Evolutionary conservation across 2,888 invertebrate genomes (phyloP).

Genomic region (Drosophila mimica): DNA sequence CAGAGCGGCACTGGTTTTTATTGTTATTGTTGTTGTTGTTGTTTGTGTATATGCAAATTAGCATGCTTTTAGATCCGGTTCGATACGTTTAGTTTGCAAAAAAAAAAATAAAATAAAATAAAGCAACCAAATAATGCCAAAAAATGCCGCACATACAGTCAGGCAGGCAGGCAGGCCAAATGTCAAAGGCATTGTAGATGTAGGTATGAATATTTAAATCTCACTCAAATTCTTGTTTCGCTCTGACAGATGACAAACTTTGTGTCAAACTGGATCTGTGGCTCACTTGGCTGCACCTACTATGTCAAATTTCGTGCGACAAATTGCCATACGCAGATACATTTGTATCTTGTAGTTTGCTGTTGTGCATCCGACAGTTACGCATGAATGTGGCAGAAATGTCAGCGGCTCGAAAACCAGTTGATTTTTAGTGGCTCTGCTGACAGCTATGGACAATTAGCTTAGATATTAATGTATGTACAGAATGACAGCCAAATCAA

Average conservation of each 20-base stretch:
- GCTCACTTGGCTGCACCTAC: constrained; percentile 48
- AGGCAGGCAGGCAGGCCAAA: constrained; percentile 49
- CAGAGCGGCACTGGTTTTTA: constrained; percentile 10
- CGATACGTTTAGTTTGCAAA: constrained; percentile 65
- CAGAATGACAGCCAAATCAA: constrained; percentile 36
- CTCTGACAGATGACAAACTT: constrained; percentile 50
- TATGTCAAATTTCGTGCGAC: constrained; percentile 40
- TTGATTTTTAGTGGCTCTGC: constrained; percentile 39
- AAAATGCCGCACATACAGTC: constrained; percentile 39
- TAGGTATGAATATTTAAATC: constrained; percentile 45
- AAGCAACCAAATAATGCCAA: constrained; percentile 48
- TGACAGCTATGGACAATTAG: constrained; percentile 75
- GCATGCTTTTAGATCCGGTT: constrained; percentile 76
- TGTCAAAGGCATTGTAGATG: constrained; percentile 64
- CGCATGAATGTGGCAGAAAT: constrained; percentile 37
- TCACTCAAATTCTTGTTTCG: constrained; percentile 42
- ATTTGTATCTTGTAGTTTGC: constrained; percentile 37
- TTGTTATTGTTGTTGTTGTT: constrained; percentile 6
- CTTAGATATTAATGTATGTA: constrained; percentile 51
- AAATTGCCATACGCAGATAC: constrained; percentile 44
- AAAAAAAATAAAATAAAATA: constrained; percentile 2
- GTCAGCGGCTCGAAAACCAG: constrained; percentile 54
- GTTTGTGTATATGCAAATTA: constrained; percentile 56
- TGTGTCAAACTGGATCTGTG: constrained; percentile 41
- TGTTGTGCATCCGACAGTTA: constrained; percentile 40